Conservation (phyloP, 2,113 vertebrate genomes). For the Cebus imitator region DNA sequence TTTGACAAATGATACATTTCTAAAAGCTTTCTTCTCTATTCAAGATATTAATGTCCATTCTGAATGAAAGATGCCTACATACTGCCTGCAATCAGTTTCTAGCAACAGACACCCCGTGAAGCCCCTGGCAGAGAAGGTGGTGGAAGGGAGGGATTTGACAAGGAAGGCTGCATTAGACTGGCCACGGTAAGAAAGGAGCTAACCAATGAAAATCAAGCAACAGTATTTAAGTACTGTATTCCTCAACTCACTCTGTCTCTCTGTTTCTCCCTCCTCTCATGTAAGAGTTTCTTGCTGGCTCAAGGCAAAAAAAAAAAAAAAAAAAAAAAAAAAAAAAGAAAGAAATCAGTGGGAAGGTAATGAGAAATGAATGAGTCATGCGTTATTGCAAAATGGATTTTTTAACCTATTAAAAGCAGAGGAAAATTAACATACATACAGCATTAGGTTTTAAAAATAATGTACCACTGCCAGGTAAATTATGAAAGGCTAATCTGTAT, state of each 20-base stretch:
- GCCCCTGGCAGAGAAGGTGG: conserved; percentile 79
- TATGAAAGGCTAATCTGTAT: not conserved
- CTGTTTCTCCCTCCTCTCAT: conserved; percentile 74
- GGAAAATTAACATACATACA: conserved; percentile 52
- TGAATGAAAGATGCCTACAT: conserved; percentile 88
- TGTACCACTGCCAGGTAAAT: not conserved
- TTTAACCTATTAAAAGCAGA: conserved; percentile 66
- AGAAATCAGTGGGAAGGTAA: conserved; percentile 83
- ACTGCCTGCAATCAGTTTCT: conserved; percentile 83
- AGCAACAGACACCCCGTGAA: conserved; percentile 79
- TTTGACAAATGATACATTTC: conserved; percentile 81
- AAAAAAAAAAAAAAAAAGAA: not conserved
- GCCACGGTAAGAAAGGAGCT: conserved; percentile 80
- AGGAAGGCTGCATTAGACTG: conserved; percentile 86
- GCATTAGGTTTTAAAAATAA: conserved; percentile 41
- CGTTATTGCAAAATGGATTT: conserved; percentile 76
- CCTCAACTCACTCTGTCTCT: conserved; percentile 76
- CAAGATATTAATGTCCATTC: conserved; percentile 87
- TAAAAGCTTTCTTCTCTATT: conserved; percentile 85
- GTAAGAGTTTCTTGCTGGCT: conserved; percentile 80
- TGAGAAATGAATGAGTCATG: conserved; percentile 86
- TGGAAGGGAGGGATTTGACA: conserved; percentile 82
- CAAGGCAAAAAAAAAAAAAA: conserved; percentile 59
- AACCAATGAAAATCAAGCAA: conserved; percentile 88
- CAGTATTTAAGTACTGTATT: conserved; percentile 83